A percentile compares a stretch with the other conserved stretches of the same genome.
These are phyloP conservation scores for Fundulus diaphanus DNA, from an alignment of 2,797 vertebrate species.

Conservation along the genomic window DNA sequence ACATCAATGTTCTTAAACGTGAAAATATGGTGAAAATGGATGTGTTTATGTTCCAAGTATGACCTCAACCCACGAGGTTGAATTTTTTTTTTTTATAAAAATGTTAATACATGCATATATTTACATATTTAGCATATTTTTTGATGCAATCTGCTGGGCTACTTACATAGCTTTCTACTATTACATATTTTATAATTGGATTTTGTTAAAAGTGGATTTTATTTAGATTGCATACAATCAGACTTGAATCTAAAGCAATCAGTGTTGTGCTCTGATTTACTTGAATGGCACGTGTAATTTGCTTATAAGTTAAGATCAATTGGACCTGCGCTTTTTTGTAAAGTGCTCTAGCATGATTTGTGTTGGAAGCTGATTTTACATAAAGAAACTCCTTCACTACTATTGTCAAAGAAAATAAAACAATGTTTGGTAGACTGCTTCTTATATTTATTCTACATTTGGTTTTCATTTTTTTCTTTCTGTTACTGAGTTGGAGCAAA, in stretches of 20 bases:
- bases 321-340: not conserved
- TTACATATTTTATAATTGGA: no score
- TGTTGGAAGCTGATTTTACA: not conserved
- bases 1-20: not conserved
- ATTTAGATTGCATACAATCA: not conserved
- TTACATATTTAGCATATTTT: no score
- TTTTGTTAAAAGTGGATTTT: no score
- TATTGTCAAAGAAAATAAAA: not conserved
- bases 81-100: no score
- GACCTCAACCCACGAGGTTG: not conserved
- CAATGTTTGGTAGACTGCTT: not conserved
- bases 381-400: not conserved
- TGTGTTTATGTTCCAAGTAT: not conserved
- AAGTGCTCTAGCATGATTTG: not conserved
- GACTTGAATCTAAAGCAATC: not conserved
- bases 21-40: not conserved
- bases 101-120: no score
- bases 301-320: not conserved
- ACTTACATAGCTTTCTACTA: no score
- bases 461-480: slow-evolving; percentile 18
- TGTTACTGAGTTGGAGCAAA: slow-evolving; percentile 38
- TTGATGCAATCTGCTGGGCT: no score
- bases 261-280: not conserved
- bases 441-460: not conserved
- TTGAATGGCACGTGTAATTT: not conserved